phyloP scores from a whole-genome alignment of 2,888 invertebrate genomes.

The Ormyrus rosae region DNA sequence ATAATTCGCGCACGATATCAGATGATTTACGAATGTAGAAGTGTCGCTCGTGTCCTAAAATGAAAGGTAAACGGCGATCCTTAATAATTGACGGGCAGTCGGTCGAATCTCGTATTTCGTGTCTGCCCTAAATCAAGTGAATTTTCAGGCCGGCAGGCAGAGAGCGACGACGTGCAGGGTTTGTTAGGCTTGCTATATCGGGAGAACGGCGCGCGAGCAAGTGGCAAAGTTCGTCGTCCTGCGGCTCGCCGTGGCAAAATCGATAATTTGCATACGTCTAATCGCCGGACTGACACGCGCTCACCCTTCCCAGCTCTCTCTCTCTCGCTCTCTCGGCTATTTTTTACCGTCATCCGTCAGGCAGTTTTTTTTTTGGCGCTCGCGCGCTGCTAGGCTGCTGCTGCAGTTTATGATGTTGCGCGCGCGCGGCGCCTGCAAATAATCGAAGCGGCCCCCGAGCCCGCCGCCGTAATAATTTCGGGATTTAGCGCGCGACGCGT shows the following conservation, averaged over 20 bases:
- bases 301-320: background rate
- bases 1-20: too few species aligned
- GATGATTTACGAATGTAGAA: too few species aligned
- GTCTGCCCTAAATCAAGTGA: constrained; percentile 35
- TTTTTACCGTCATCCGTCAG: constrained; percentile 30
- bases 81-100: constrained; percentile 49
- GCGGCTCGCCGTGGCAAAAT: constrained; percentile 41
- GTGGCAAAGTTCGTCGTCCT: constrained; percentile 55
- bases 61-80: constrained; percentile 45
- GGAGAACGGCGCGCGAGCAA: constrained; percentile 9
- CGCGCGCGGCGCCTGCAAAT: constrained; percentile 32
- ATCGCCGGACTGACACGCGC: constrained; percentile 54
- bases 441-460: constrained; percentile 45
- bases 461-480: constrained; percentile 62
- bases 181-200: constrained; percentile 23
- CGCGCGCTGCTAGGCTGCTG: background rate
- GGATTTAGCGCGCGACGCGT: constrained; percentile 61
- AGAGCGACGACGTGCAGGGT: background rate
- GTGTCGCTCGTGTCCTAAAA: constrained; percentile 22
- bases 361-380: constrained; percentile 8
- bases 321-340: background rate
- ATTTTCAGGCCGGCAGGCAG: constrained; percentile 21
- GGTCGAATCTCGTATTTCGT: constrained; percentile 26
- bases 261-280: constrained; percentile 56
- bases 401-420: constrained; percentile 32